Evolutionary conservation across 2,888 invertebrate species (phyloP).

Genomic region (Hirtodrosophila trivittata): DNA sequence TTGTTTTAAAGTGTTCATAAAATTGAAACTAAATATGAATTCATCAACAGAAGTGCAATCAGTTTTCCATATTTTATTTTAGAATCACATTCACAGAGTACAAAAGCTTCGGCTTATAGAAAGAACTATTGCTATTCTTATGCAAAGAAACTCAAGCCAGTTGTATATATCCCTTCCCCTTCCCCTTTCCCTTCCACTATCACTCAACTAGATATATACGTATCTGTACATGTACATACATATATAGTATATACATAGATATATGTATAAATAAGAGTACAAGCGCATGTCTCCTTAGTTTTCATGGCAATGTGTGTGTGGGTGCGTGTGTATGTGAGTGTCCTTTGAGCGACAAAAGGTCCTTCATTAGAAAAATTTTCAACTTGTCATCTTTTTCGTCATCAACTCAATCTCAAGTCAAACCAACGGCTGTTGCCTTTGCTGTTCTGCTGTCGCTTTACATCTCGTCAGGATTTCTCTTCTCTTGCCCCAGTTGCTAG

Average conservation of each 20-base stretch:
- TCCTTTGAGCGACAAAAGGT: constrained; percentile 73
- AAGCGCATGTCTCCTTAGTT: constrained; percentile 35
- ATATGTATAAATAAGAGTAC: constrained; percentile 18
- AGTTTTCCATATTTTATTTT: too few species aligned
- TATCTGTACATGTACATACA: neutral
- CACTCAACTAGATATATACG: constrained; percentile 12
- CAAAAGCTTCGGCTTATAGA: neutral
- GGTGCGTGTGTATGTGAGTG: constrained; percentile 33
- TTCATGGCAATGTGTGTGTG: constrained; percentile 27
- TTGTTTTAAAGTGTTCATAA: too few species aligned
- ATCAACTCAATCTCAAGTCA: constrained; percentile 79
- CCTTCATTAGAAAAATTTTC: constrained; percentile 80
- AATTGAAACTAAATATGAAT: too few species aligned
- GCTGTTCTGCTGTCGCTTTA: constrained; percentile 64
- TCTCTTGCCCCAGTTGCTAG: constrained; percentile 13
- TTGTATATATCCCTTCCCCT: too few species aligned
- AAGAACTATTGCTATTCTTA: neutral
- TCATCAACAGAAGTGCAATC: too few species aligned
- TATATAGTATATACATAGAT: constrained; percentile 1
- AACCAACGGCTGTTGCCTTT: constrained; percentile 69
- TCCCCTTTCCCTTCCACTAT: constrained; percentile 3
- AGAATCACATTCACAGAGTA: neutral
- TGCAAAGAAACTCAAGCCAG: constrained; percentile 14
- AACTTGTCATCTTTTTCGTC: constrained; percentile 81
- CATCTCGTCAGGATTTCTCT: constrained; percentile 66